phyloP scores from a whole-genome alignment of 2,113 vertebrate species.

The Phodopus roborovskii region DNA sequence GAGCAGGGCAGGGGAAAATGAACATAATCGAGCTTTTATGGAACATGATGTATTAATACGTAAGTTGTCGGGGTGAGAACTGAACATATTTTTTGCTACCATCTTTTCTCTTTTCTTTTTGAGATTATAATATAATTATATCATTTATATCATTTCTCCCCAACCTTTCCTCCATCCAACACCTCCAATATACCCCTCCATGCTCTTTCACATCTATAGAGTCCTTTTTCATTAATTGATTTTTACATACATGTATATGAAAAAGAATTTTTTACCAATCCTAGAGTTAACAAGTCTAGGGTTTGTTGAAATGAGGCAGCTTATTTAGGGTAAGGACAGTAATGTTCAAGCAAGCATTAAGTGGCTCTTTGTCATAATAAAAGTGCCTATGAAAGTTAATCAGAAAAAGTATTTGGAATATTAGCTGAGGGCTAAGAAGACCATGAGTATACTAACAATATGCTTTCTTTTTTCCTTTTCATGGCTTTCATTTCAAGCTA shows the following conservation, averaged over 20 bases:
- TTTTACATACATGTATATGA: background rate
- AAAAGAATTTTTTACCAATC: constrained; percentile 52
- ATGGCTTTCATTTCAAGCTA: constrained; percentile 63
- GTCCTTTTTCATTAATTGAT: background rate
- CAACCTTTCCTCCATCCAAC: background rate
- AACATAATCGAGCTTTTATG: background rate
- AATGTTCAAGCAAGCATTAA: constrained; percentile 50
- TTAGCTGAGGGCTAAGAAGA: constrained; percentile 20
- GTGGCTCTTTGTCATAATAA: constrained; percentile 62
- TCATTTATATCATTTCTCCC: background rate
- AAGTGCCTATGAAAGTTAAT: constrained; percentile 32
- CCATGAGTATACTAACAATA: constrained; percentile 42
- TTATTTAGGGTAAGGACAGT: constrained; percentile 48
- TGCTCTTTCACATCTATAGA: background rate
- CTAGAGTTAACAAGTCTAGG: constrained; percentile 58
- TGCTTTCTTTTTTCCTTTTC: constrained; percentile 50
- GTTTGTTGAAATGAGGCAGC: constrained; percentile 55
- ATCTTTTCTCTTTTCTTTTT: background rate
- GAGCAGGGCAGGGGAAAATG: background rate
- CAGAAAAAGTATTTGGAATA: constrained; percentile 55
- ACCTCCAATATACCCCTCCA: background rate
- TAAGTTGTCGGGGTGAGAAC: background rate
- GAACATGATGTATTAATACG: constrained; percentile 40
- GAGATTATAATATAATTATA: background rate
- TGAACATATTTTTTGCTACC: constrained; percentile 18